These are phyloP conservation scores for Stichopus chloronotus DNA, from an alignment of 35 echinoderm and acorn worm species.

Conservation along the genomic window DNA sequence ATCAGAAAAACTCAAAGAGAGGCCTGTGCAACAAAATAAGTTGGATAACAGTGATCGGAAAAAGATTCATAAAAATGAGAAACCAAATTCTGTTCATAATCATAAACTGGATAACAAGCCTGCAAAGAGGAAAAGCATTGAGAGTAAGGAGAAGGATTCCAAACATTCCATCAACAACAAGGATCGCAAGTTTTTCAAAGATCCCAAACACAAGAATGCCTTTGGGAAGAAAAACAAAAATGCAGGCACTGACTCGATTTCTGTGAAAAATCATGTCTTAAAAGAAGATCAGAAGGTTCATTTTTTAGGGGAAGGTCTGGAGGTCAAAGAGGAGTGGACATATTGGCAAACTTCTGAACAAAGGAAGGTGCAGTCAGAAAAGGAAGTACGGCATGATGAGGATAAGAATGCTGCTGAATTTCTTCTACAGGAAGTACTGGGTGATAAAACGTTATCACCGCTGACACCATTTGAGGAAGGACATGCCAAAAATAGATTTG, in stretches of 20 bases:
- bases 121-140: conserved; percentile 46
- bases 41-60: neutral
- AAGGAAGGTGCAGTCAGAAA: conserved; percentile 52
- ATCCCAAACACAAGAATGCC: conserved; percentile 13
- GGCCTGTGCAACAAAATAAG: conserved; percentile 8
- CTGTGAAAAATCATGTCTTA: conserved; percentile 39
- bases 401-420: conserved; percentile 55
- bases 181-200: conserved; percentile 40
- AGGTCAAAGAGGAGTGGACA: conserved; percentile 64
- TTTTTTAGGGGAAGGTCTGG: conserved; percentile 63
- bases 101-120: conserved; percentile 29
- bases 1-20: conserved; percentile 48
- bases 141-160: conserved; percentile 26
- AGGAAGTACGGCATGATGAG: conserved; percentile 52
- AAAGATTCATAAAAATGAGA: conserved; percentile 15
- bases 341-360: conserved; percentile 61
- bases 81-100: conserved; percentile 40
- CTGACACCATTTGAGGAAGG: conserved; percentile 42
- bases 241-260: neutral
- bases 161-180: conserved; percentile 60
- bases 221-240: conserved; percentile 20
- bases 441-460: conserved; percentile 6
- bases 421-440: conserved; percentile 43
- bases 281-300: conserved; percentile 51
- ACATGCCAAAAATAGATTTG: conserved; percentile 24